These are phyloP conservation scores for Neodiprion virginianus DNA, from an alignment of 1,140 invertebrate genomes.

Conservation along the genomic window DNA sequence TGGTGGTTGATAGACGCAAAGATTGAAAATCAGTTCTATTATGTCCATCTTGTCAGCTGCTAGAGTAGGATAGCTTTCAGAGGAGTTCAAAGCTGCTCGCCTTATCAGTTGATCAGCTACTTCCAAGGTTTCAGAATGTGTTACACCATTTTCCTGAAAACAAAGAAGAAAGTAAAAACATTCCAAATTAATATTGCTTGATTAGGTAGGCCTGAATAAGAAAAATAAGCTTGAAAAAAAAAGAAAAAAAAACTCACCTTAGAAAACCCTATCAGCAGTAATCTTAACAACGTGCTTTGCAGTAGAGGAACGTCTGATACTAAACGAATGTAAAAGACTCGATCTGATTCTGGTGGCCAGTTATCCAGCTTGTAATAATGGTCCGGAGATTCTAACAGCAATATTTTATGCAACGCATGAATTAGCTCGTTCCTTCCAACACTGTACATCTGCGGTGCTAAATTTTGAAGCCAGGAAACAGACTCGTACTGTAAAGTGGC, in stretches of 20 bases:
- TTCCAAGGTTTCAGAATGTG: conserved; percentile 83
- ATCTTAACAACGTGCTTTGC: conserved; percentile 81
- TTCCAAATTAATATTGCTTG: background rate
- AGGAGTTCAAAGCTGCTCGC: conserved; percentile 78
- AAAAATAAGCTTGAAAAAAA: conserved; percentile 9
- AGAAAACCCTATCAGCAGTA: conserved; percentile 84
- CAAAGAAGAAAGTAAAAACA: conserved; percentile 14
- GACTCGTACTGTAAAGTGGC: conserved; percentile 82
- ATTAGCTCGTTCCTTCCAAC: conserved; percentile 77
- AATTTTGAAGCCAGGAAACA: conserved; percentile 85
- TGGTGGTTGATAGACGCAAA: conserved; percentile 90
- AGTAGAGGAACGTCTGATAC: conserved; percentile 87
- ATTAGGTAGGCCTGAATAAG: background rate
- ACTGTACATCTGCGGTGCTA: conserved; percentile 77
- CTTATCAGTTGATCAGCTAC: conserved; percentile 85
- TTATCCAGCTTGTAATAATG: conserved; percentile 91
- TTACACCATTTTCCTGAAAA: conserved; percentile 79
- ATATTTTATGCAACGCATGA: conserved; percentile 84
- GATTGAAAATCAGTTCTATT: conserved; percentile 88
- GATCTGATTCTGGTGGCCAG: conserved; percentile 91
- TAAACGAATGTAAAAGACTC: conserved; percentile 78
- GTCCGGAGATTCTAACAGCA: conserved; percentile 85
- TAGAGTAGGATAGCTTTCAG: conserved; percentile 70
- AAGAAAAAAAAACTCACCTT: conserved; percentile 61
- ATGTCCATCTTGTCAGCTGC: conserved; percentile 84